Percentiles rank a stretch among this genome's conserved stretches.
Conservation (phyloP, 2,113 vertebrate genomes). For the Actenoides hombroni region DNA sequence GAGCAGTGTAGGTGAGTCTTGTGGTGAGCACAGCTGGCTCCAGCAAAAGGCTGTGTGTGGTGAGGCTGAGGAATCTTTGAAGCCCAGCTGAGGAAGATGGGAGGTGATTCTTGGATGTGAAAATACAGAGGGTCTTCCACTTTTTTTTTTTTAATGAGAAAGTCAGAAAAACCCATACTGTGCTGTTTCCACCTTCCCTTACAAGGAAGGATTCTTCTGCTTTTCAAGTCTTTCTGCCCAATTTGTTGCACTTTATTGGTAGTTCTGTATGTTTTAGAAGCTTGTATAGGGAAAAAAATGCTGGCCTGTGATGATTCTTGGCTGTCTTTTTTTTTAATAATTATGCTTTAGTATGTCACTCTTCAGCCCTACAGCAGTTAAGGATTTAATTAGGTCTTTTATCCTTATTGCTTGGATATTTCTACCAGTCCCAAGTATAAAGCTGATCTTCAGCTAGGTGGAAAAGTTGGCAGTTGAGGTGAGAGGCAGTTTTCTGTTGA, state of each 20-base stretch:
- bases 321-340: background rate
- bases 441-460: background rate
- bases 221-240: background rate
- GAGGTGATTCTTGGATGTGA: fast-evolving
- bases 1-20: background rate
- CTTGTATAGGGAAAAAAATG: background rate
- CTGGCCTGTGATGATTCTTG: background rate
- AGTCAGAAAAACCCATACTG: background rate
- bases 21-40: background rate
- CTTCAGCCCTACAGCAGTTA: background rate
- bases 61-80: background rate
- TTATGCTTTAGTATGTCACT: background rate
- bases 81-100: background rate
- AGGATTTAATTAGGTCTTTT: background rate
- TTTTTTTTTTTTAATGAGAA: background rate
- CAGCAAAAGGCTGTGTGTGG: background rate
- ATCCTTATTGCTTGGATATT: background rate
- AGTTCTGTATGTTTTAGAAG: background rate
- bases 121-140: background rate
- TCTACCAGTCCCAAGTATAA: background rate
- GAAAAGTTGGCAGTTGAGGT: background rate
- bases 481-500: background rate
- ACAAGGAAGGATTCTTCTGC: background rate
- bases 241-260: background rate
- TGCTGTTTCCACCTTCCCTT: background rate